Percentiles rank a stretch among this genome's conserved stretches.
Conservation (phyloP, 2,888 invertebrate genomes). For the Scaptomyza caliginosa region DNA sequence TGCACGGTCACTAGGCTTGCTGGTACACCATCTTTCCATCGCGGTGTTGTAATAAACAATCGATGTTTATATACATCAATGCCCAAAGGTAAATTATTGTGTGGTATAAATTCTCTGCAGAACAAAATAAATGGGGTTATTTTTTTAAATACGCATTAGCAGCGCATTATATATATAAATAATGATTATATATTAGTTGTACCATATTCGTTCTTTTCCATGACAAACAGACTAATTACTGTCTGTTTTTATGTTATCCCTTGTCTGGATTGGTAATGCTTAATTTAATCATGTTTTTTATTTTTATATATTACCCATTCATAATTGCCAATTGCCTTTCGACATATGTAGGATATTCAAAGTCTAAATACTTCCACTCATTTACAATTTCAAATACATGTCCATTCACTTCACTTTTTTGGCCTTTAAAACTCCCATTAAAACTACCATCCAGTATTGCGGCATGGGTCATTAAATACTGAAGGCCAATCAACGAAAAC, state of each 20-base stretch:
- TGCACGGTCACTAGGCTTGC: constrained; percentile 89
- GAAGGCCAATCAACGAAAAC: constrained; percentile 49
- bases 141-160: too few species aligned
- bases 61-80: constrained; percentile 88
- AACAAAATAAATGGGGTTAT: background rate
- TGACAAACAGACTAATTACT: too few species aligned
- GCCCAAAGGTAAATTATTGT: constrained; percentile 90
- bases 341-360: constrained; percentile 87
- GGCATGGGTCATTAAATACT: constrained; percentile 15
- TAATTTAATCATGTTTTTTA: too few species aligned
- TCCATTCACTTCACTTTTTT: background rate
- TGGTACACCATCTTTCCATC: constrained; percentile 91
- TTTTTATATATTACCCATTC: constrained; percentile 59
- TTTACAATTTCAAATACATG: constrained; percentile 85
- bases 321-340: constrained; percentile 87
- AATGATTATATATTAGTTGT: too few species aligned
- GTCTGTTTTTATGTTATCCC: too few species aligned
- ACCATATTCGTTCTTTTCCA: too few species aligned
- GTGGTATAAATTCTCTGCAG: constrained; percentile 87
- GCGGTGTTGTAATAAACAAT: constrained; percentile 90
- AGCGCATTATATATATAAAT: too few species aligned
- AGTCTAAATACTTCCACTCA: constrained; percentile 91
- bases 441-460: constrained; percentile 12
- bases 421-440: background rate
- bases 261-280: too few species aligned